A percentile compares a stretch with the other conserved stretches of the same genome.
These are phyloP conservation scores for Delia radicum DNA, from an alignment of 1,140 invertebrate species.

Conservation along the genomic window DNA sequence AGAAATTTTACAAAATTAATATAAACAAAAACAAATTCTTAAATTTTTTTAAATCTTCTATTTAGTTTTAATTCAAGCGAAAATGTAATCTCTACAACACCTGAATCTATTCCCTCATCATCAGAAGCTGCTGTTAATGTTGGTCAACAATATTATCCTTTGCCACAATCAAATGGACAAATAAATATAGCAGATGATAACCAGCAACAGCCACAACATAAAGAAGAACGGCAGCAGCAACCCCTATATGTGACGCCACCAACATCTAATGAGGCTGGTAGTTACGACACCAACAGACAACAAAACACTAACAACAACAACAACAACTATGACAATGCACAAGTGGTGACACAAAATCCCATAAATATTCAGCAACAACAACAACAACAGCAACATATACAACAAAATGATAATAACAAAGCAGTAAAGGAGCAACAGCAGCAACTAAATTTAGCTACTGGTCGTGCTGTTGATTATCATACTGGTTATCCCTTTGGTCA, in stretches of 20 bases:
- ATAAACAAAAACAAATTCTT: too few relatives aligned
- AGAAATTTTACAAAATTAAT: too few relatives aligned
- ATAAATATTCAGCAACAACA: conserved; percentile 37
- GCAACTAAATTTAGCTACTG: conserved; percentile 38
- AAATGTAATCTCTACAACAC: conserved; percentile 43
- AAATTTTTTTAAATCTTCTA: not conserved
- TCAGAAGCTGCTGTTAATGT: not conserved
- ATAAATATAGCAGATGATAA: not conserved
- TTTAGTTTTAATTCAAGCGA: conserved; percentile 48
- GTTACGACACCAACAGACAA: not conserved
- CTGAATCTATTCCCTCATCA: not conserved
- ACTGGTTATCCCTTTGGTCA: conserved; percentile 46
- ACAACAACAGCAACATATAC: not conserved
- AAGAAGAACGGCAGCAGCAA: not conserved
- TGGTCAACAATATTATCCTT: not conserved
- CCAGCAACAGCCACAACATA: not conserved
- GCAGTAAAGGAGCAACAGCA: conserved; percentile 5
- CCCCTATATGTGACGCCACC: conserved; percentile 3
- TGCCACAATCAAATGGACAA: conserved; percentile 10
- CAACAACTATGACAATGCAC: conserved; percentile 18
- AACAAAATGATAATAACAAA: conserved; percentile 1
- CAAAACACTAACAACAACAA: conserved; percentile 19
- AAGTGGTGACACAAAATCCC: conserved; percentile 35
- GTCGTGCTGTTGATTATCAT: conserved; percentile 51
- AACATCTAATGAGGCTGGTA: conserved; percentile 20